Evolutionary conservation across 2,797 vertebrate species (phyloP), one percentile per base, ranked within the genome.

Genomic region (Hyperoplus lanceolatus): DNA sequence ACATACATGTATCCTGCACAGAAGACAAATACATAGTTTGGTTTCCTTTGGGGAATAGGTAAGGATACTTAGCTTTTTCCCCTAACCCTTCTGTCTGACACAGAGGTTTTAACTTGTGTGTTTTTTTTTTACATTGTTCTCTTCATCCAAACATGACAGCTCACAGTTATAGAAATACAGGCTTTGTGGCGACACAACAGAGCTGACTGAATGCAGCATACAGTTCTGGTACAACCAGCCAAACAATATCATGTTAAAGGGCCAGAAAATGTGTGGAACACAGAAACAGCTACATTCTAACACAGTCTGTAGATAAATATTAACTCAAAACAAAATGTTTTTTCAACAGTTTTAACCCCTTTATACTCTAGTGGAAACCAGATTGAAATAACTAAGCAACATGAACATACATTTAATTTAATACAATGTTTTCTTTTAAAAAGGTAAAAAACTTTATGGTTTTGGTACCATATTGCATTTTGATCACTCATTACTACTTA

Each of bases 1-100:
- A 80, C 72, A 86, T 83, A 73, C 73, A 90, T 57, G 51, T 70
- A 72, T 79, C 80, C 10, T 82, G 89, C 67, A 90, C 87, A 92
- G 74, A 79, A 70, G 86, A 89, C 77, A 76, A 45, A 43, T 4
- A 78, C 46, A 78, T 15, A 15, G 14, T 70, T 42, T 70, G 39
- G 70, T 82, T 0, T 15, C 38, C 36, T 61, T 64, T 57, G 11
- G 46, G n/a, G 45, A 73, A 46, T 14, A 6, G 3, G 55, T 1
- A 29, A 8, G 12, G 10, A 51, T 48, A 18, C 21, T 76, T 64
- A 57, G 13, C n/a, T 62, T 21, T 62, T 45, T 41, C 7, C 10
- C 10, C 67, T 48, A 49, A 4, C n/a, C 51, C 16, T 71, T 5
- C 4, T 45, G 18, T 73, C 29, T 6, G 50, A 72, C 62, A 64